Percentiles rank a stretch among this genome's conserved stretches.
These are phyloP conservation scores for Oreochromis mossambicus DNA, from an alignment of 2,797 vertebrate genomes.

Conservation along the genomic window DNA sequence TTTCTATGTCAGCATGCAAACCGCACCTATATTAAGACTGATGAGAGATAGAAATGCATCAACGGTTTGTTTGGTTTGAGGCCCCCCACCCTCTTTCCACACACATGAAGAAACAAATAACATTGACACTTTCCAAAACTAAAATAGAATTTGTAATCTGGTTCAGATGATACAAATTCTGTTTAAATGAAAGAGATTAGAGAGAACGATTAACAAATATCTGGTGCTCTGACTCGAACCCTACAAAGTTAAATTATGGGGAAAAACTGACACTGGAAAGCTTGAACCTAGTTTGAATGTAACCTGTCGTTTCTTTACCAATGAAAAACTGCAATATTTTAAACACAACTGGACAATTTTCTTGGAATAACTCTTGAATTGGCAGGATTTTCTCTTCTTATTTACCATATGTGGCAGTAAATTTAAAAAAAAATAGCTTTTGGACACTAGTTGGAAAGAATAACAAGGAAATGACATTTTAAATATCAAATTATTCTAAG, in stretches of 20 bases:
- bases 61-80: neutral
- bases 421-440: rapidly evolving
- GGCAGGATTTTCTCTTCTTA: neutral
- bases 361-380: neutral
- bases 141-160: neutral
- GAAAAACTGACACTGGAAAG: neutral
- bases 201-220: neutral
- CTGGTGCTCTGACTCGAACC: neutral
- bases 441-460: neutral
- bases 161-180: neutral
- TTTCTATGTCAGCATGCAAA: neutral
- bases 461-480: neutral
- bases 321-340: neutral
- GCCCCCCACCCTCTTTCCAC: neutral
- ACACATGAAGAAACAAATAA: neutral
- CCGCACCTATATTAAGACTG: neutral
- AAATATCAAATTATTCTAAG: neutral
- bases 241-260: neutral
- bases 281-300: neutral
- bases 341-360: neutral
- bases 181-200: neutral
- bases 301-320: neutral
- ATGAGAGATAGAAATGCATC: neutral
- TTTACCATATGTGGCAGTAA: neutral
- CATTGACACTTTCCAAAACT: neutral